A percentile compares a stretch with the other conserved stretches of the same genome.
phyloP scores from a whole-genome alignment of 2,113 vertebrate species.

The Lophius piscatorius region DNA sequence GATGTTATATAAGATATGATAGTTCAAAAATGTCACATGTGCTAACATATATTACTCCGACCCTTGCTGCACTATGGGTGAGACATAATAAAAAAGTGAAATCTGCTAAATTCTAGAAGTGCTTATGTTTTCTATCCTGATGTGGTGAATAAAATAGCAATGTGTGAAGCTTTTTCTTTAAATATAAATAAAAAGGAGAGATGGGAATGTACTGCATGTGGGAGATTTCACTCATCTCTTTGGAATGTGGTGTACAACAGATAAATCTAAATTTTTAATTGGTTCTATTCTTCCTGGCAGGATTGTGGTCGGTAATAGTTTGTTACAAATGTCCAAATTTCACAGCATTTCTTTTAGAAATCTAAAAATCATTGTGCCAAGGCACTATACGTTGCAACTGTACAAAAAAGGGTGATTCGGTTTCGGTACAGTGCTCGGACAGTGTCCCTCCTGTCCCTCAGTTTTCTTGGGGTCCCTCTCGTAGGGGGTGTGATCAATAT shows the following conservation, averaged over 20 bases:
- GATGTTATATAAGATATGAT: constrained; percentile 88
- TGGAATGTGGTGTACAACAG: constrained; percentile 50
- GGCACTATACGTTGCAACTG: constrained; percentile 82
- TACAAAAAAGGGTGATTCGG: constrained; percentile 71
- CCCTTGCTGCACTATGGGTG: constrained; percentile 87
- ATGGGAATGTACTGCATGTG: constrained; percentile 64
- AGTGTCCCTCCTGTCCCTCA: constrained; percentile 56
- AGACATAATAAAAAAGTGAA: constrained; percentile 77
- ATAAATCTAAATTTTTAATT: constrained; percentile 40
- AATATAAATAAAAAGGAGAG: constrained; percentile 78
- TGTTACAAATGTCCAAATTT: constrained; percentile 79
- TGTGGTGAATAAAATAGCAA: constrained; percentile 78
- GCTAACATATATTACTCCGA: constrained; percentile 92
- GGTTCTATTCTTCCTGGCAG: constrained; percentile 46
- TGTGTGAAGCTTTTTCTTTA: constrained; percentile 80
- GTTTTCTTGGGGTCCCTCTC: constrained; percentile 43
- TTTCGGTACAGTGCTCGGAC: constrained; percentile 89
- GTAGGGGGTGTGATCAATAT: constrained; percentile 47
- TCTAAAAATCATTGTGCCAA: constrained; percentile 86
- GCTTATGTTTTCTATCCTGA: constrained; percentile 85
- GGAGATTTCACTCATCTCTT: constrained; percentile 63
- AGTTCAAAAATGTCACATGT: constrained; percentile 78
- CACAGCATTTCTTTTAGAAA: constrained; percentile 87
- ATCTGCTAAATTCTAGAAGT: constrained; percentile 87
- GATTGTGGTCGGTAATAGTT: constrained; percentile 48